Evolutionary conservation across 2,113 vertebrate genomes (phyloP), one percentile per base, ranked within the genome.

Genomic region (Talpa occidentalis): DNA sequence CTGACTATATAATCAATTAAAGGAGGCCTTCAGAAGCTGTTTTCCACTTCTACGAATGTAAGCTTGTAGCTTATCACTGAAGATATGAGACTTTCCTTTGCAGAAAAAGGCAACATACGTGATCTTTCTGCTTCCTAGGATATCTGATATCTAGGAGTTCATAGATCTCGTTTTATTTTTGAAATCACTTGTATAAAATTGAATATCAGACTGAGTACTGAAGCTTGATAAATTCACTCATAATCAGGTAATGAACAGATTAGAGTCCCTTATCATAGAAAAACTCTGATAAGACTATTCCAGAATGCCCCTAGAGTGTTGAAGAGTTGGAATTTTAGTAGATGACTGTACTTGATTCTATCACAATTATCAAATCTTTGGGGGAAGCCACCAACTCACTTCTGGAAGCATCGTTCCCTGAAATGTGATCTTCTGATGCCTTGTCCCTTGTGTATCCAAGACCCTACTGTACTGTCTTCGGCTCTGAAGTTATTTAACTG

Each of bases 201-300:
- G 22, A 93, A 2, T 40, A 56, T 70, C 14, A 56, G 24, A 66
- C 7, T 66, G 19, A 85, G 76, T 72, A 92, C 4, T 59, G 22
- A 86, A 54, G 14, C 28, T 62, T 80, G 19, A 74, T 69, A 66
- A 14, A 72, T 10, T 81, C 47, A 35, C 17, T 83, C 6, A 67
- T 32, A 74, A 76, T 49, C 24, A 5, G 28, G 6, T 72, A 87
- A 93, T 64, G 26, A 93, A 9, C 3, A 84, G 19, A 14, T 2
- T 60, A 14, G 17, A 83, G 5, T 49, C 15, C 2, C 12, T 66
- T 10, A n/a, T 66, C 16, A 37, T 40, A 70, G 35, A 40, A 70
- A 92, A 90, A 95, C 92, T 81, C 59, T 90, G 12, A 52, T 37
- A 88, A 77, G 44, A 47, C 28, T 30, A 74, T 84, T 21, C 30